A percentile compares a stretch with the other conserved stretches of the same genome.
phyloP scores from a whole-genome alignment of 2,888 invertebrate species.

The Orchestes rusci region DNA sequence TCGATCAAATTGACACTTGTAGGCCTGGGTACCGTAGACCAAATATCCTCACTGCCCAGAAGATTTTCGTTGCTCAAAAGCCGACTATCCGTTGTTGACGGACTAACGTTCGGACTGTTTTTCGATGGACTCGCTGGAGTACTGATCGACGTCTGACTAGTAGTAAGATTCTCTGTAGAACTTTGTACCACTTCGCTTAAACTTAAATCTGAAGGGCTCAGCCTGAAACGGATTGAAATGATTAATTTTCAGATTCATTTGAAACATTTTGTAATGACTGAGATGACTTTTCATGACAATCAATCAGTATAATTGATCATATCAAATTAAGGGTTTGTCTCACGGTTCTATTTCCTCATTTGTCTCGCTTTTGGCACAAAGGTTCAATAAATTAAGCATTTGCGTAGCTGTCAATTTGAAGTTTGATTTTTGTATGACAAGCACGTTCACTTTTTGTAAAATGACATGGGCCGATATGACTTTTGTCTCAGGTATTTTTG shows the following conservation, averaged over 20 bases:
- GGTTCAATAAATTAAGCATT: too few relatives aligned
- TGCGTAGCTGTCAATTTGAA: too few relatives aligned
- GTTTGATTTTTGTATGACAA: too few relatives aligned
- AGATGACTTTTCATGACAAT: too few relatives aligned
- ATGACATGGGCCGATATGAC: too few relatives aligned
- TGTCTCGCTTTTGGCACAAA: too few relatives aligned
- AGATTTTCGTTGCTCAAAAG: conserved; percentile 26
- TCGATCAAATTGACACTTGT: conserved; percentile 36
- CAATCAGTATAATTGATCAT: too few relatives aligned
- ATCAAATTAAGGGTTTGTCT: too few relatives aligned
- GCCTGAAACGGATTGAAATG: conserved; percentile 5
- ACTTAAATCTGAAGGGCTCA: conserved; percentile 36
- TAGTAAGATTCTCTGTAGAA: conserved; percentile 42
- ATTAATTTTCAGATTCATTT: neutral
- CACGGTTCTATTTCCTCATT: too few relatives aligned
- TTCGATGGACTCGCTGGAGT: conserved; percentile 37
- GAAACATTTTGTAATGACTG: neutral
- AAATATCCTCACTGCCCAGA: conserved; percentile 17
- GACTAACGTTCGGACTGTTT: conserved; percentile 40
- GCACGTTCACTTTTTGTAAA: too few relatives aligned
- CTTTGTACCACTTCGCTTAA: conserved; percentile 39
- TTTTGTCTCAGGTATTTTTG: too few relatives aligned
- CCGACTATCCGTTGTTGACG: conserved; percentile 31
- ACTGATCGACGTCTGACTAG: conserved; percentile 42
- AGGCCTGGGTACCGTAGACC: conserved; percentile 23